Evolutionary conservation across 2,113 vertebrate species (phyloP), one percentile per base, ranked within the genome.

Genomic region (Hemiprocne comata): DNA sequence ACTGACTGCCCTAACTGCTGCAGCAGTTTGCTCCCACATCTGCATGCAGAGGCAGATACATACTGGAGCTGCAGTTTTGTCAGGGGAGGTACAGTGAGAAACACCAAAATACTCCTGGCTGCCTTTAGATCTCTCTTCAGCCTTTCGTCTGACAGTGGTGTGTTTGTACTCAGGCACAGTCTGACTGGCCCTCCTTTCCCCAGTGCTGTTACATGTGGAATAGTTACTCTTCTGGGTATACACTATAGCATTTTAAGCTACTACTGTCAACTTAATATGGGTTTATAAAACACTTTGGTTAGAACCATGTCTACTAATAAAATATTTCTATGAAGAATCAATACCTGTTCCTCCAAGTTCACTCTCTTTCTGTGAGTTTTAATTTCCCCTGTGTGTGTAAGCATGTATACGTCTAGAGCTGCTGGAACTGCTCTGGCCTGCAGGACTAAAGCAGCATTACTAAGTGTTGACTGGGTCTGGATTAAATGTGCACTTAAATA

Each of bases 301-400:
- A 69, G 82, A 78, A 75, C 44, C 31, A 58, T 61, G 44, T 77
- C 25, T 66, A 67, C 57, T 84, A 93, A 83, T 94, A 93, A 89
- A 95, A 93, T 31, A 66, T 67, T 83, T 88, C 55, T 94, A 54
- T 93, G 77, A 95, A 94, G 64, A 89, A 96, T 94, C 93, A 94
- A 93, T 96, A 93, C 55, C 26, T 77, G 14, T 57, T 96, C 65
- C 40, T 92, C 42, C 3, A 18, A 74, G 46, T 69, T 92, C 61
- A 42, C 33, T 62, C 42, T 70, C 44, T 88, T 92, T 85, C 74
- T 91, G 17, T 79, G 61, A 85, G 78, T 85, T 93, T 86, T 96
- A 89, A 95, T 96, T 95, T 96, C 83, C 94, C 89, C 33, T 89
- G 86, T 82, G 89, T 84, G 61, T 57, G 11, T 54, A 67, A 74